These are phyloP conservation scores for Acrobeloides nanus DNA, from an alignment of 2,888 invertebrate genomes.

Conservation along the genomic window DNA sequence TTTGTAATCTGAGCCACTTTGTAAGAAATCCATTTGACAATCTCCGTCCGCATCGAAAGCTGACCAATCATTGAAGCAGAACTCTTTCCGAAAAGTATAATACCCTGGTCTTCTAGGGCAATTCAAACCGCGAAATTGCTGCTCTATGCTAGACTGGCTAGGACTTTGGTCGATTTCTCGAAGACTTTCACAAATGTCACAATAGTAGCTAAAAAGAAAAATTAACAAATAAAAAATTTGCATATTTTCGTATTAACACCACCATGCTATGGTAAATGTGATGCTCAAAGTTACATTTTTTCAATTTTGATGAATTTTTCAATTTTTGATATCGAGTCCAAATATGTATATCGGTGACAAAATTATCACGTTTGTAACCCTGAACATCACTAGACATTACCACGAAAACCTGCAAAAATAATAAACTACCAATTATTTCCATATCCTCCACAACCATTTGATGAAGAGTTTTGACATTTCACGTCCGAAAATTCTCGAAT, in stretches of 20 bases:
- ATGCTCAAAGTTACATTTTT: too few species aligned
- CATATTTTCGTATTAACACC: too few species aligned
- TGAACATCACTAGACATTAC: too few species aligned
- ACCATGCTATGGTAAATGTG: too few species aligned
- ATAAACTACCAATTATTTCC: conserved; percentile 50
- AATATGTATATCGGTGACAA: not conserved
- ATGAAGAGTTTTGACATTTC: conserved; percentile 51
- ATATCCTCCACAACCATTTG: conserved; percentile 52
- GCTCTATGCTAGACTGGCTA: conserved; percentile 18
- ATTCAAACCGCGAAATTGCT: conserved; percentile 43
- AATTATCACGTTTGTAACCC: conserved; percentile 4
- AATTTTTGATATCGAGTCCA: not conserved
- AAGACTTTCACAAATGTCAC: conserved; percentile 51
- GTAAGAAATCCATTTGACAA: conserved; percentile 51
- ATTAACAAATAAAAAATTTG: too few species aligned
- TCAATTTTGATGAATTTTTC: not conserved
- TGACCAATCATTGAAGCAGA: conserved; percentile 53
- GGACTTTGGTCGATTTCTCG: conserved; percentile 32
- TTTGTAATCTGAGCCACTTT: conserved; percentile 41
- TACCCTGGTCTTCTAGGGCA: conserved; percentile 47
- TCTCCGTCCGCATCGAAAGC: conserved; percentile 51
- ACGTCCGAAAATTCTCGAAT: conserved; percentile 48
- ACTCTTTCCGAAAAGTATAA: conserved; percentile 51
- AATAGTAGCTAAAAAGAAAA: conserved; percentile 45
- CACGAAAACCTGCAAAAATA: too few species aligned